A percentile compares a stretch with the other conserved stretches of the same genome.
Evolutionary conservation across 2,113 vertebrate genomes (phyloP).

Genomic region (Lycaon pictus): DNA sequence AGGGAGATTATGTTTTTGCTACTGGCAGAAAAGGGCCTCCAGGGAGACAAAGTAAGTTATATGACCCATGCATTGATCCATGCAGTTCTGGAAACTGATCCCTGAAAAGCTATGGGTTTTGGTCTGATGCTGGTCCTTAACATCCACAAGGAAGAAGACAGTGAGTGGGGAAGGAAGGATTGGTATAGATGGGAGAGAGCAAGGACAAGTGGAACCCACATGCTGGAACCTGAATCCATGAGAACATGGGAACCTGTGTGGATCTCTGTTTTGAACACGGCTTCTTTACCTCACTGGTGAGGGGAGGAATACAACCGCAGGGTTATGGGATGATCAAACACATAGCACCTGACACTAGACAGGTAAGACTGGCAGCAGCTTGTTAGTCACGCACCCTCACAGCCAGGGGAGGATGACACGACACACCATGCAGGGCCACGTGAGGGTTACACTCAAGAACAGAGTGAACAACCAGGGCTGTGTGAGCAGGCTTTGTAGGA

Average conservation of each 20-base stretch:
- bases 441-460: too few species aligned
- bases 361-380: accelerated
- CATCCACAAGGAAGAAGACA: too few species aligned
- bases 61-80: accelerated
- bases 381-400: accelerated
- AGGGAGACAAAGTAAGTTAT: neutral
- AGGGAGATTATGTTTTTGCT: neutral
- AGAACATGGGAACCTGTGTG: neutral
- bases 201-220: accelerated
- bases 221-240: accelerated
- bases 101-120: neutral
- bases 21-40: neutral
- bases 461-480: neutral
- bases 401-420: neutral
- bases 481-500: neutral
- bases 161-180: neutral
- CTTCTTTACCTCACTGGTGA: neutral
- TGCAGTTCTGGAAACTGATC: neutral
- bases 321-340: accelerated
- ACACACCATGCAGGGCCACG: accelerated
- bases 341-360: neutral
- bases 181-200: neutral
- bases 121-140: accelerated
- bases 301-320: accelerated
- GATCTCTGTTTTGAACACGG: neutral